Evolutionary conservation across 1,140 invertebrate genomes (phyloP).

Genomic region (Nasonia longicornis): DNA sequence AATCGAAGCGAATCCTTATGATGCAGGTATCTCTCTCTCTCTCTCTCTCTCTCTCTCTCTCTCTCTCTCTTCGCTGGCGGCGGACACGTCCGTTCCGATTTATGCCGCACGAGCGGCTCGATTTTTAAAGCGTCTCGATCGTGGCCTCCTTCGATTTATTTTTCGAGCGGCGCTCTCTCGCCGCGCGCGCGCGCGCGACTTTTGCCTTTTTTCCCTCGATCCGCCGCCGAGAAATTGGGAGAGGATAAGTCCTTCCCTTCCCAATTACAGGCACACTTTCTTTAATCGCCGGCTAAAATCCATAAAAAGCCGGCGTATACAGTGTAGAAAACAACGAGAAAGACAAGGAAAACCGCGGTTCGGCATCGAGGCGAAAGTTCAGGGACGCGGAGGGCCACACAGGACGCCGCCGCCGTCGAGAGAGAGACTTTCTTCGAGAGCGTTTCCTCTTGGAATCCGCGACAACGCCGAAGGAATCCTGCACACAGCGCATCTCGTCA

Average conservation of each 20-base stretch:
- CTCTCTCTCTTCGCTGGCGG: neutral
- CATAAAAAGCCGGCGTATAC: neutral
- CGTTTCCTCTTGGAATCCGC: slow-evolving; percentile 14
- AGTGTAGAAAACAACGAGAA: neutral
- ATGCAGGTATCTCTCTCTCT: neutral
- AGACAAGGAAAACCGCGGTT: neutral
- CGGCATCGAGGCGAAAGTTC: slow-evolving; percentile 28
- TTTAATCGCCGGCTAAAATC: neutral
- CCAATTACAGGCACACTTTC: neutral
- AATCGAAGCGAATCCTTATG: neutral
- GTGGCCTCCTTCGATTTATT: neutral
- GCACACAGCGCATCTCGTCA: neutral
- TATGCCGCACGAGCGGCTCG: neutral
- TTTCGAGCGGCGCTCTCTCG: neutral
- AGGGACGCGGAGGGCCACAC: slow-evolving; percentile 10
- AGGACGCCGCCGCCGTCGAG: neutral
- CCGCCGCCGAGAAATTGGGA: neutral
- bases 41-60: neutral
- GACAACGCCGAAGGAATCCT: neutral
- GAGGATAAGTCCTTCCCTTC: neutral
- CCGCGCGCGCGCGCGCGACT: neutral
- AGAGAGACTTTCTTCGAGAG: slow-evolving; percentile 8
- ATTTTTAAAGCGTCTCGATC: neutral
- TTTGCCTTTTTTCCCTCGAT: neutral
- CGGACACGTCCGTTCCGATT: neutral